A percentile compares a stretch with the other conserved stretches of the same genome.
These are phyloP conservation scores for Danaus chrysippus DNA, from an alignment of 2,888 invertebrate genomes.

Conservation along the genomic window DNA sequence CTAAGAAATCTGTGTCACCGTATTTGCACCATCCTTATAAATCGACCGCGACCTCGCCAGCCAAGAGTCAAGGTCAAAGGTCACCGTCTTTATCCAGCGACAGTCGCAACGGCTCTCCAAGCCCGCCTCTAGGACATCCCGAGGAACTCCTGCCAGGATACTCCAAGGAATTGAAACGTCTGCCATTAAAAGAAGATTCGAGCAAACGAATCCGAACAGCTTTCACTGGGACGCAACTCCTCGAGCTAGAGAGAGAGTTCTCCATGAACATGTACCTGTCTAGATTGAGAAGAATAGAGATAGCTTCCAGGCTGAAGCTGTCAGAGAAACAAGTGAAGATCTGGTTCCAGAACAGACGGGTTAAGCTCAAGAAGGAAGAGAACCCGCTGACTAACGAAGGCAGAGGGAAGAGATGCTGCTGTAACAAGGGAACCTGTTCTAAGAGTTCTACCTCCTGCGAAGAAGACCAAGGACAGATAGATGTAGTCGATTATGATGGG, in stretches of 20 bases:
- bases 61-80: conserved; percentile 64
- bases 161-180: conserved; percentile 65
- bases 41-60: conserved; percentile 55
- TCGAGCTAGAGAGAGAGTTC: conserved; percentile 94
- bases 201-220: conserved; percentile 95
- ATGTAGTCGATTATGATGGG: conserved; percentile 64
- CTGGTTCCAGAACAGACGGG: conserved; percentile 96
- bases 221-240: conserved; percentile 92
- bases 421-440: conserved; percentile 55
- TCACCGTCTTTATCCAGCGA: conserved; percentile 67
- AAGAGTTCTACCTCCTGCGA: conserved; percentile 54
- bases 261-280: conserved; percentile 94
- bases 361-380: conserved; percentile 95
- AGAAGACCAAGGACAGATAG: conserved; percentile 65
- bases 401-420: conserved; percentile 62
- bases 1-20: conserved; percentile 68
- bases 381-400: conserved; percentile 69
- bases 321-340: conserved; percentile 97
- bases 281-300: conserved; percentile 92
- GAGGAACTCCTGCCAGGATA: conserved; percentile 70
- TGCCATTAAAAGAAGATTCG: conserved; percentile 80
- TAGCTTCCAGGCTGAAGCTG: conserved; percentile 91
- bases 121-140: conserved; percentile 70
- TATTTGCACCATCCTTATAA: conserved; percentile 68
- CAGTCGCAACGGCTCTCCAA: conserved; percentile 78